Evolutionary conservation across 2,113 vertebrate species (phyloP).

Genomic region (Ptyas mucosa): DNA sequence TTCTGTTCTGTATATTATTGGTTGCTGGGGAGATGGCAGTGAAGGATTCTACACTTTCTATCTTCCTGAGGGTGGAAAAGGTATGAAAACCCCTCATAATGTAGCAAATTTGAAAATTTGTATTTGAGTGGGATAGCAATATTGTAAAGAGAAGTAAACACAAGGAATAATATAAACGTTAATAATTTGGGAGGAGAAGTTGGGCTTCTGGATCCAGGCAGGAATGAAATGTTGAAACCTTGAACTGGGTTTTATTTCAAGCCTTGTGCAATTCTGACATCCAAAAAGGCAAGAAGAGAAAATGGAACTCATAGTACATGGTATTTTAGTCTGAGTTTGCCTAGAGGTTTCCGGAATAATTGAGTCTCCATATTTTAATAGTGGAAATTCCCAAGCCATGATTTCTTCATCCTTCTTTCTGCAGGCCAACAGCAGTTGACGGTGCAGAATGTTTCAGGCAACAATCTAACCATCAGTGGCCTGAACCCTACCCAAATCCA

Average conservation of each 20-base stretch:
- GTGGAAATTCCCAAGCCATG: background rate
- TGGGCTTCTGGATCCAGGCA: background rate
- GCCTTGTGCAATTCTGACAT: background rate
- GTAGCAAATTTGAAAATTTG: background rate
- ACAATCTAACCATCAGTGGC: constrained; percentile 85
- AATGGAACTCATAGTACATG: background rate
- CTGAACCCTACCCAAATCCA: constrained; percentile 80
- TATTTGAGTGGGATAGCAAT: background rate
- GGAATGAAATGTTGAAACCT: background rate
- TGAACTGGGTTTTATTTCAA: background rate
- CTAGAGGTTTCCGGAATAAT: background rate
- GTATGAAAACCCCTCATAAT: background rate
- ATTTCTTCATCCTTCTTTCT: background rate
- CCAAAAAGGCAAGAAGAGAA: background rate
- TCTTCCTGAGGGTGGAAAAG: background rate
- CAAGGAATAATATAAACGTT: background rate
- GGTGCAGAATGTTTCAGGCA: constrained; percentile 87
- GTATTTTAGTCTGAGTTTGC: background rate
- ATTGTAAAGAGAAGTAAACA: background rate
- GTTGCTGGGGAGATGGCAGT: background rate
- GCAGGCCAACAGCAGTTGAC: constrained; percentile 97
- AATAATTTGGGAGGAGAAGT: background rate
- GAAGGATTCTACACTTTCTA: background rate
- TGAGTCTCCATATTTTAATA: background rate
- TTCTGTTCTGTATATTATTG: background rate